Conservation (phyloP, 2,888 invertebrate species). For the Pristionchus arcanus region DNA sequence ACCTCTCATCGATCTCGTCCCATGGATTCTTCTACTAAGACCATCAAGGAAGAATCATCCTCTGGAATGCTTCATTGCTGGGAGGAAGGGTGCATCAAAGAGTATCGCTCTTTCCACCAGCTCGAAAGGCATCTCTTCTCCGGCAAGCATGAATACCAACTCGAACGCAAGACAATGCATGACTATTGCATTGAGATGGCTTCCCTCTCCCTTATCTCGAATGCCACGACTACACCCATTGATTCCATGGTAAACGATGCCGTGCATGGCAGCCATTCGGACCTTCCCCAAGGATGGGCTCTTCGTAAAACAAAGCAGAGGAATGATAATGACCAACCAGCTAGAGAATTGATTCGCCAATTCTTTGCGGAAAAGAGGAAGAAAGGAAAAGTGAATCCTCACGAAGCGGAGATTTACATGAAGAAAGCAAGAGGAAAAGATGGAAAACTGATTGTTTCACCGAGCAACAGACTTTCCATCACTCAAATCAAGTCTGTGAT, state of each 20-base stretch:
- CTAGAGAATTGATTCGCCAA: neutral
- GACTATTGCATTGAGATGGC: slow-evolving; percentile 2
- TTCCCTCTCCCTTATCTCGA: neutral
- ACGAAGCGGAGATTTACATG: neutral
- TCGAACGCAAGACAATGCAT: slow-evolving; percentile 10
- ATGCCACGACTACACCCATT: neutral
- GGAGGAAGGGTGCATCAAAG: neutral
- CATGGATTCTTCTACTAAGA: neutral
- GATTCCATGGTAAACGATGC: neutral
- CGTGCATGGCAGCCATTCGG: neutral
- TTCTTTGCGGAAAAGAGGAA: neutral
- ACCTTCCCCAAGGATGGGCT: neutral
- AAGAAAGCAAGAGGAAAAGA: neutral
- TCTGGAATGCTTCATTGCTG: neutral
- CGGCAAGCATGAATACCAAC: neutral
- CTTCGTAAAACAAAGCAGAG: neutral
- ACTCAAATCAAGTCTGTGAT: neutral
- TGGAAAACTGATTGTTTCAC: neutral
- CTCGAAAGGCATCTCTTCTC: neutral
- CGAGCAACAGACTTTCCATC: neutral
- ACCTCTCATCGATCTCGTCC: neutral
- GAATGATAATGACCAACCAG: neutral
- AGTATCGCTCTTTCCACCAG: neutral
- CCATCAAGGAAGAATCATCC: neutral
- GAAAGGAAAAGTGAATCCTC: neutral